Evolutionary conservation across 1,140 invertebrate species (phyloP).

Genomic region (Solenopsis fugax): DNA sequence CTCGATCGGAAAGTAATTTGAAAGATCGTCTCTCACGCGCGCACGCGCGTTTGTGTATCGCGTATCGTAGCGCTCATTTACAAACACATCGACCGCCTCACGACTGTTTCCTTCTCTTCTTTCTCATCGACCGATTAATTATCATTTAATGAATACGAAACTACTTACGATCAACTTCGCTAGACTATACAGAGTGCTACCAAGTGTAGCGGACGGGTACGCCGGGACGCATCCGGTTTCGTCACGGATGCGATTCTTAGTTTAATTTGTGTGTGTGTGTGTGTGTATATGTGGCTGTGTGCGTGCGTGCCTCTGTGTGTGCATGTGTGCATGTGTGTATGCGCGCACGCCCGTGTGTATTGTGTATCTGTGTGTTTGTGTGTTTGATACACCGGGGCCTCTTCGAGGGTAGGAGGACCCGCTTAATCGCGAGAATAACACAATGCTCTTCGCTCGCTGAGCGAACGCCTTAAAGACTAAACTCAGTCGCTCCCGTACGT

Average conservation of each 20-base stretch:
- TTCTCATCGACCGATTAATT: conserved; percentile 20
- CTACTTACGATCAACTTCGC: conserved; percentile 81
- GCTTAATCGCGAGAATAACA: conserved; percentile 33
- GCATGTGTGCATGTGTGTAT: too few species aligned
- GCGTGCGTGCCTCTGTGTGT: too few species aligned
- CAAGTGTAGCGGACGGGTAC: conserved; percentile 73
- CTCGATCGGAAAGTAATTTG: conserved; percentile 56
- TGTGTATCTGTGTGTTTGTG: background rate
- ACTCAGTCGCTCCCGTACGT: conserved; percentile 73
- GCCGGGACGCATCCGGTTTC: conserved; percentile 67
- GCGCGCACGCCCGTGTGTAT: too few species aligned
- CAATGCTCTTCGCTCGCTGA: conserved; percentile 57
- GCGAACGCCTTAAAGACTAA: conserved; percentile 71
- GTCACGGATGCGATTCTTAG: conserved; percentile 62
- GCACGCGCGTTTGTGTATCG: background rate
- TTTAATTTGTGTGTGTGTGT: conserved; percentile 38
- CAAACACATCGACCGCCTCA: conserved; percentile 80
- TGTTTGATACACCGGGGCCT: conserved; percentile 64
- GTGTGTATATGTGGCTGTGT: background rate
- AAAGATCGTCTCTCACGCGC: conserved; percentile 42
- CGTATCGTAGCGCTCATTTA: conserved; percentile 74
- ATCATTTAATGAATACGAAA: conserved; percentile 78
- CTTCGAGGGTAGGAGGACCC: conserved; percentile 19
- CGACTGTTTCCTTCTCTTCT: conserved; percentile 54
- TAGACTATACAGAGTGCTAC: conserved; percentile 81